Evolutionary conservation across 2,797 vertebrate genomes (phyloP).

Genomic region (Acanthiza pusilla): DNA sequence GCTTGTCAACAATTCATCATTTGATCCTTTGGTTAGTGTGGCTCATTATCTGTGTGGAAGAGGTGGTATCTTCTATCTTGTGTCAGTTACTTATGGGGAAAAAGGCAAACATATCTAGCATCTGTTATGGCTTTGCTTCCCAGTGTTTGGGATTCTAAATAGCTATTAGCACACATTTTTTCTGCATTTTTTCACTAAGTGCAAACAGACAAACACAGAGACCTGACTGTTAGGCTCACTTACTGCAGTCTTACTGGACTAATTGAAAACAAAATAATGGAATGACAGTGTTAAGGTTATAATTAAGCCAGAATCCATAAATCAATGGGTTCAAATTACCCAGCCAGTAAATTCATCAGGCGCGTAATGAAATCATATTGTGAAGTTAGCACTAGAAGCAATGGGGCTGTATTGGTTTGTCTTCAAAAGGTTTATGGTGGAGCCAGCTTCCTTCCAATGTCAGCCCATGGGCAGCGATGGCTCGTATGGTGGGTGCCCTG

Average conservation of each 20-base stretch:
- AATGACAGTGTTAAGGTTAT: background rate
- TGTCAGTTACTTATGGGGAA: background rate
- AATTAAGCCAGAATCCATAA: conserved; percentile 14
- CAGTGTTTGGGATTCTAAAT: background rate
- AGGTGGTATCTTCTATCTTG: background rate
- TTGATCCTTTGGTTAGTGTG: background rate
- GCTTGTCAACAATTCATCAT: background rate
- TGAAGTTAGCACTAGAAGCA: background rate
- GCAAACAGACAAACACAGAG: background rate
- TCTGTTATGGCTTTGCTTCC: background rate
- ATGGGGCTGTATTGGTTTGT: background rate
- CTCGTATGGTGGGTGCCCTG: rapidly evolving
- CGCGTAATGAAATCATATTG: background rate
- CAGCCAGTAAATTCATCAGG: background rate
- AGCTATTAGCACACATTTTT: background rate
- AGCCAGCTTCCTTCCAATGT: background rate
- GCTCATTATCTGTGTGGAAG: background rate
- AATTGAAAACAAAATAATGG: background rate
- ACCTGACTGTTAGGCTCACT: background rate
- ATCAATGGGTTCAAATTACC: conserved; percentile 19
- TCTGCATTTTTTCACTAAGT: background rate
- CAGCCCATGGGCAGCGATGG: rapidly evolving
- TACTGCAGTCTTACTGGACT: background rate
- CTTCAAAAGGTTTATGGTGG: background rate
- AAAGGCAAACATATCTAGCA: background rate